A percentile compares a stretch with the other conserved stretches of the same genome.
phyloP scores from a whole-genome alignment of 2,888 invertebrate species.

The Lottia scabra region DNA sequence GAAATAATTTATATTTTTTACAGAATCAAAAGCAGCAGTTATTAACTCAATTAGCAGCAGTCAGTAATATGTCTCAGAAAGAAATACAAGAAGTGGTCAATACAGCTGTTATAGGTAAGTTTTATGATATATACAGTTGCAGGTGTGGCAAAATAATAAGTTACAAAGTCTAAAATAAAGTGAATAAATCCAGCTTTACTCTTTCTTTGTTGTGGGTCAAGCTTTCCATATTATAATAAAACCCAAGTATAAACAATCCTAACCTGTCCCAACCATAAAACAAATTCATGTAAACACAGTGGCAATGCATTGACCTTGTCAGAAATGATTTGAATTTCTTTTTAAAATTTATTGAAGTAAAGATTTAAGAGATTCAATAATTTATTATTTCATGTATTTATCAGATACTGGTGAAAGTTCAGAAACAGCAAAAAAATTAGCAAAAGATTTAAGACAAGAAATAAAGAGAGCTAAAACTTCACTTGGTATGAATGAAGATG shows the following conservation, averaged over 20 bases:
- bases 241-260: too few species aligned
- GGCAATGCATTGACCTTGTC: too few species aligned
- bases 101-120: slow-evolving; percentile 43
- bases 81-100: slow-evolving; percentile 56
- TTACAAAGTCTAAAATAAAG: not conserved
- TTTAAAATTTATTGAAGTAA: too few species aligned
- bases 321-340: not conserved
- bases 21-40: slow-evolving; percentile 59
- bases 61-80: slow-evolving; percentile 52
- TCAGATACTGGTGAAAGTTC: slow-evolving; percentile 42
- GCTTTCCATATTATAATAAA: too few species aligned
- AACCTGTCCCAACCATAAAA: too few species aligned
- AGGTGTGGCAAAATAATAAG: too few species aligned
- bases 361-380: too few species aligned
- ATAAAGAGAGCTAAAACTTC: slow-evolving; percentile 49
- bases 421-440: slow-evolving; percentile 47
- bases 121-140: not conserved
- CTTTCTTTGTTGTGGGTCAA: too few species aligned
- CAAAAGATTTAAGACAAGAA: slow-evolving; percentile 46
- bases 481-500: slow-evolving; percentile 18
- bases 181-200: not conserved
- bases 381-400: not conserved
- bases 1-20: not conserved
- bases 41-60: slow-evolving; percentile 58
- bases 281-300: too few species aligned